A percentile compares a stretch with the other conserved stretches of the same genome.
These are phyloP conservation scores for Macaca nemestrina DNA, from an alignment of 2,113 vertebrate species.

Conservation along the genomic window DNA sequence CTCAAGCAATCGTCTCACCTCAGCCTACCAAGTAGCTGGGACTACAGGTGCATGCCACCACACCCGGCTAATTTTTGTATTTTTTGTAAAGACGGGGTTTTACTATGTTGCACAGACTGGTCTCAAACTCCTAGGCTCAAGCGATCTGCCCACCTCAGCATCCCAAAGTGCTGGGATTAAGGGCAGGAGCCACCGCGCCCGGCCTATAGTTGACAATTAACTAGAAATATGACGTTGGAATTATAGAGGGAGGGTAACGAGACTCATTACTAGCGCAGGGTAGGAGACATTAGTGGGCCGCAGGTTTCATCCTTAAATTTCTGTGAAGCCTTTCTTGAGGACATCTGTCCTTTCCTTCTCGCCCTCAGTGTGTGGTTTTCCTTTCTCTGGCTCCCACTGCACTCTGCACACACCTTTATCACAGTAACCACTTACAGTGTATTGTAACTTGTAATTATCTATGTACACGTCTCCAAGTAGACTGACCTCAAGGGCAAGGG, in stretches of 20 bases:
- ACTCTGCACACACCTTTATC: not conserved
- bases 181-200: not conserved
- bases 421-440: not conserved
- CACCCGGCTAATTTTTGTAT: not conserved
- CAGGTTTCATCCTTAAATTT: not conserved
- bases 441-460: not conserved
- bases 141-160: not conserved
- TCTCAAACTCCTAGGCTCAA: not conserved
- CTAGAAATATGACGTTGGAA: not conserved
- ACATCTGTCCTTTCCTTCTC: not conserved
- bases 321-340: not conserved
- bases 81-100: not conserved
- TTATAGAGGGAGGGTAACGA: not conserved
- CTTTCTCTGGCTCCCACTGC: not conserved
- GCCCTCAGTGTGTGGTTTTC: not conserved
- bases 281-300: not conserved
- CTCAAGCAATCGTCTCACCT: no score
- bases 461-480: not conserved
- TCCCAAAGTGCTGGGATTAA: not conserved
- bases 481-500: not conserved
- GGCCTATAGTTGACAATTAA: conserved; percentile 16
- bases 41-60: not conserved
- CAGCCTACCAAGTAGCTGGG: not conserved
- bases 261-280: not conserved
- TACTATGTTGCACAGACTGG: not conserved